Percentiles rank a stretch among this genome's conserved stretches.
These are phyloP conservation scores for Cephus pulcher DNA, from an alignment of 2,888 invertebrate species.

Conservation along the genomic window DNA sequence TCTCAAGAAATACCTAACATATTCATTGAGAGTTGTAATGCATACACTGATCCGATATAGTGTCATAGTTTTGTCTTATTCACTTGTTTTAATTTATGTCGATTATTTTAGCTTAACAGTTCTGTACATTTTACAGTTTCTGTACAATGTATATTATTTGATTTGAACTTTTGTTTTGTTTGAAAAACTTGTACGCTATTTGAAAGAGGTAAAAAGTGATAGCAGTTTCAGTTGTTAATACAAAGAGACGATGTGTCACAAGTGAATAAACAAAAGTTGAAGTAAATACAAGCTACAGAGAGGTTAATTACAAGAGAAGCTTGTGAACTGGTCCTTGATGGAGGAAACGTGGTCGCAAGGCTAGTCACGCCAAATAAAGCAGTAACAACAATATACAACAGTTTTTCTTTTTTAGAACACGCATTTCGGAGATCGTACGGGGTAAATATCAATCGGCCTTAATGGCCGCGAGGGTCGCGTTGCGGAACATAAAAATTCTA, in stretches of 20 bases:
- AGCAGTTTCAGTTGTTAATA: background rate
- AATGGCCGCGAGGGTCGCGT: slow-evolving; percentile 23
- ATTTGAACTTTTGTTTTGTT: too few relatives aligned
- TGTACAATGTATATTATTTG: background rate
- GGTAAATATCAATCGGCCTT: slow-evolving; percentile 38
- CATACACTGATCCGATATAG: background rate
- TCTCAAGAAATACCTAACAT: too few relatives aligned
- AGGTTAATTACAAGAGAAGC: background rate
- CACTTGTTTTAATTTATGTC: background rate
- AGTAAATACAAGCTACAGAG: background rate
- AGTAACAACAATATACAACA: too few relatives aligned
- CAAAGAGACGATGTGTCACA: background rate
- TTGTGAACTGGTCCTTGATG: background rate
- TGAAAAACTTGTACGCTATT: background rate
- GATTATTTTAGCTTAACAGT: background rate
- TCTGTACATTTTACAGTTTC: background rate
- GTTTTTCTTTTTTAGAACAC: too few relatives aligned
- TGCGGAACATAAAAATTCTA: background rate
- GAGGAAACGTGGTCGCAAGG: background rate
- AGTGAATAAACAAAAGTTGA: background rate
- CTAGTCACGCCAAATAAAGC: too few relatives aligned
- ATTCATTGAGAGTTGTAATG: too few relatives aligned
- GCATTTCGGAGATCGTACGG: background rate
- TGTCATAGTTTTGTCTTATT: background rate
- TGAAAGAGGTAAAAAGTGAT: background rate